Base-by-base conservation (phyloP, 2,113 vertebrate species). In the Ochotona curzoniae region DNA sequence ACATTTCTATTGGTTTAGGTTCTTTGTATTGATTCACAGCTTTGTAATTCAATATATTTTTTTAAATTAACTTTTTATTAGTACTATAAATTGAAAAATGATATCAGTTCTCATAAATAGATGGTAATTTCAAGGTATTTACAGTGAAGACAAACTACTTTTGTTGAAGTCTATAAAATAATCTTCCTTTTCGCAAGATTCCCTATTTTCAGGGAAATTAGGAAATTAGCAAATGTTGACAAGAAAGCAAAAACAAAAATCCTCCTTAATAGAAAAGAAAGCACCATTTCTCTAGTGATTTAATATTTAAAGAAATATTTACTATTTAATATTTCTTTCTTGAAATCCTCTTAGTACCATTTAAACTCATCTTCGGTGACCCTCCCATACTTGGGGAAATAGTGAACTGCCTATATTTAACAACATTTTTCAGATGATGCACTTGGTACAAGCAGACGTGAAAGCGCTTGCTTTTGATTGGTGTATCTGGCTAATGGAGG, bases 191-290 rank as follows among this genome's bases (percentile, higher is more conserved):
- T 10, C 5, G 13, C 23, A 78, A 87, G 25, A 9, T 35, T 8
- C 21, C 66, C 83, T 82, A 44, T 6, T 69, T 15, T 88, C 44
- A n/a, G 51, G 80, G 86, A 25, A 86, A 91, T 75, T 66, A 38
- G 15, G 28, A 81, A 87, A 64, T 75, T 75, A 80, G n/a, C 54
- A 25, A 23, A 1, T 63, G 2, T 91, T 85, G 73, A 47, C 81
- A 44, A 89, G 28, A 87, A 80, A 18, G 76, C 38, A n/a, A 32
- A 83, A 86, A 57, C 44, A 57, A n/a, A 69, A 57, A 57, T 74
- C 66, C 73, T 83, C 32, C 60, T 90, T 71, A 38, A 57, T 20
- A 57, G 89, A 61, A 63, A 66, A 94, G 66, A 87, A 74, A 88
- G 23, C 1, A 25, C 11, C 17, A n/a, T 81, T 87, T 87, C 93